These are phyloP conservation scores for Drosophila dives DNA, from an alignment of 2,888 invertebrate species.

Conservation along the genomic window DNA sequence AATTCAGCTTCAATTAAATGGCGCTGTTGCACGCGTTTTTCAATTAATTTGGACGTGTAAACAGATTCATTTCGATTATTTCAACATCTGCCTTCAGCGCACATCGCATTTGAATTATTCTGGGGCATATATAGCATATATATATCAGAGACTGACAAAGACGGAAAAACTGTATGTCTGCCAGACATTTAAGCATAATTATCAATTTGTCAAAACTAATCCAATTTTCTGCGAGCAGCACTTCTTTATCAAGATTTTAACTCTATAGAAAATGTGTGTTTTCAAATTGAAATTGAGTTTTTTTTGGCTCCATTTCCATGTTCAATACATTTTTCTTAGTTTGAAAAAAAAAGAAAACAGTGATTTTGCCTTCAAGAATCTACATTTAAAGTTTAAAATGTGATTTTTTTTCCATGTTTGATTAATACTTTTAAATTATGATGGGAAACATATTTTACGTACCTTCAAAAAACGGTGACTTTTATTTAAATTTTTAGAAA, in stretches of 20 bases:
- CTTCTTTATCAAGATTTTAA: neutral
- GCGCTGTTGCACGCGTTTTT: conserved; percentile 74
- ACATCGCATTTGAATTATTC: neutral
- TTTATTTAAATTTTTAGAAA: too few species aligned
- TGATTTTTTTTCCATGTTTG: too few species aligned
- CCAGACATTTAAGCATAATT: conserved; percentile 34
- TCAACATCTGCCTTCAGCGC: conserved; percentile 75
- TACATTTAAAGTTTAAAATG: neutral
- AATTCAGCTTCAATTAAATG: conserved; percentile 79
- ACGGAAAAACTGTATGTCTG: neutral
- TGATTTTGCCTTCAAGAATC: neutral
- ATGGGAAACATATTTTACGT: too few species aligned
- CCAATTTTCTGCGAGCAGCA: neutral
- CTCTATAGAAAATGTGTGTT: neutral
- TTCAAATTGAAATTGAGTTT: neutral
- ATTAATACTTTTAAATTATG: too few species aligned
- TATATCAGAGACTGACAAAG: too few species aligned
- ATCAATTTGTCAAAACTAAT: neutral
- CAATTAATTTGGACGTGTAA: conserved; percentile 82
- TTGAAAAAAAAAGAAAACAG: too few species aligned
- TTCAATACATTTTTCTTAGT: too few species aligned
- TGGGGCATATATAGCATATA: neutral
- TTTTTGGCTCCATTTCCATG: too few species aligned
- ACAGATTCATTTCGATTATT: conserved; percentile 83
- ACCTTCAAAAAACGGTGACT: too few species aligned